Base-by-base conservation (phyloP, 2,797 vertebrate genomes). In the Nothura maculosa region DNA sequence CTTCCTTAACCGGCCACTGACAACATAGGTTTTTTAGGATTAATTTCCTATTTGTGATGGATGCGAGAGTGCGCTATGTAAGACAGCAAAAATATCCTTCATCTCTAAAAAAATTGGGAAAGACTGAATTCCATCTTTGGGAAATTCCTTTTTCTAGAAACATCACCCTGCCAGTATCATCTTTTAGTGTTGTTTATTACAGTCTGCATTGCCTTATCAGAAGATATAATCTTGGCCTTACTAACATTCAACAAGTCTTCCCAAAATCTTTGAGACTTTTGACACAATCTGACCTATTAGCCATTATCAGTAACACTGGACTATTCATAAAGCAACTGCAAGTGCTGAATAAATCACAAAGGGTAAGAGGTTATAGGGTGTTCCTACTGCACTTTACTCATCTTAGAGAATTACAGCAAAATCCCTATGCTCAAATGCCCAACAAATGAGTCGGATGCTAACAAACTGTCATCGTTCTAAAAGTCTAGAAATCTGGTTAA, bases 151-250 rank as follows among this genome's bases (percentile, higher is more conserved):
- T 25, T 28, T 5, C 2, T 43, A 81, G 34, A 47, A 52, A 16
- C 11, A 10, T 40, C 40, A 69, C 20, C 34, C 8, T 78, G 54
- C 17, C 74, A 66, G 32, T 18, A 36, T 60, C 32, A 50, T 32
- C 19, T 28, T 61, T 58, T 36, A 69, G 11, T 75, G 34, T 55
- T 52, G 7, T 17, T 52, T 54, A 52, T 32, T 40, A 16, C 4
- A 68, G 10, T 12, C 43, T 70, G 7, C 28, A 45, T 1, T 0
- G 1, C 30, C 43, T 45, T 64, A 68, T 25, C 21, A 14, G 10
- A 55, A 81, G 36, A 45, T 24, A 79, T 80, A 81, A 69, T 61
- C 10, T 22, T 85, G 30, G 24, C 18, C 24, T 84, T 38, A 58
- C 27, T 43, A 16, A 34, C 67, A 73, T 47, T 17, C 21, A 50